Base-by-base conservation (phyloP, 2,888 invertebrate species). In the Andrena dorsata region DNA sequence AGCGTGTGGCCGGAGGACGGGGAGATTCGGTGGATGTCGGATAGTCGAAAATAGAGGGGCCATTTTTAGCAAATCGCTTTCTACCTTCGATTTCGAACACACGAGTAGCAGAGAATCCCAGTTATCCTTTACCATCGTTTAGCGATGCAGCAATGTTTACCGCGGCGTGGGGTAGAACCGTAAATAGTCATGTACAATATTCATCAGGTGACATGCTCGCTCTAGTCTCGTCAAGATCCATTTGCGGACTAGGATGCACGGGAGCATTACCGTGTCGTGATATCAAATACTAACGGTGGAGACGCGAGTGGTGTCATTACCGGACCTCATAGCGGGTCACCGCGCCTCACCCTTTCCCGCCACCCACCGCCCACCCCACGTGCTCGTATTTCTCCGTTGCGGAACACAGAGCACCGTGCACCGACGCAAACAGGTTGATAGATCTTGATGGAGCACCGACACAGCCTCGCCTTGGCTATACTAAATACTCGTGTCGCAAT, bases 281-380 rank as follows among this genome's bases (percentile, higher is more conserved):
- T 81, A 90, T 87, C 87, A 89, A 90, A 89, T 83, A 87, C 86
- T 85, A 90, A 89, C 88, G 83, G 81, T 61, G 74, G 77, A 75
- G 82, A 77, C 82, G 87, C 89, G 83, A 90, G 87, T 86, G 84
- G 87, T 84, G 82, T 86, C 90, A 87, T 90, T 89, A 88, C 84
- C 80, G 86, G 82, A 85, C 86, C 88, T 88, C 88, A 85, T 87
- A 78, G 82, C 63, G 63, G 68, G 71, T 72, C 76, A 68, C 63
- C 75, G 51, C 79, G 53, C 61, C 77, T 80, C 74, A 26, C 72
- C 32, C 61, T 61, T 71, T 47, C 35, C 70, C 41, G 41, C 41
- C 41, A 5, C 41, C 41, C 41, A 35, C 58, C 35, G 5, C 28
- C 49, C 56, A 56, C 76, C 63, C 71, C 51, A 56, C 68, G 74